phyloP scores from a whole-genome alignment of 1,140 invertebrate genomes.

The Vollenhovia emeryi region DNA sequence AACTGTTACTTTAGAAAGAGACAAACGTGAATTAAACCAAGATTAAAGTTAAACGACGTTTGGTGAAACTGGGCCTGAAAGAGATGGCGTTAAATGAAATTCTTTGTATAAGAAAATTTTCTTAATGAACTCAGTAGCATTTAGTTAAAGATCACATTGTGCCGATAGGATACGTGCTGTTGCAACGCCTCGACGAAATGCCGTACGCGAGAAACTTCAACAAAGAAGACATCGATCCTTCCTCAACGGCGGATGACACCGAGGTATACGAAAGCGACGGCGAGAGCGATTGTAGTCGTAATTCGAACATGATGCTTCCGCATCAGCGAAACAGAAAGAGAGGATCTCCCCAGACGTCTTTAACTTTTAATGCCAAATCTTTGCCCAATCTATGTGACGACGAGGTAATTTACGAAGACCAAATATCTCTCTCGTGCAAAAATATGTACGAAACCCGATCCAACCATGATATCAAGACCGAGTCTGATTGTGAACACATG shows the following conservation, averaged over 20 bases:
- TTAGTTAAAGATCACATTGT: background rate
- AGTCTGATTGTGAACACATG: slow-evolving; percentile 50
- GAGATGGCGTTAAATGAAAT: background rate
- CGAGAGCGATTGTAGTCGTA: slow-evolving; percentile 67
- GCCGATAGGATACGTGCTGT: slow-evolving; percentile 86
- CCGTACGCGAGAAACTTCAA: slow-evolving; percentile 75
- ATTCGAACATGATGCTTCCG: background rate
- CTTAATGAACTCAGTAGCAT: background rate
- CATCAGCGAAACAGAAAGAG: background rate
- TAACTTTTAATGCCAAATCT: slow-evolving; percentile 21
- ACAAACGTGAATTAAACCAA: no score
- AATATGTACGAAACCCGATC: background rate
- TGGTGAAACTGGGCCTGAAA: no score
- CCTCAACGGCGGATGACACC: slow-evolving; percentile 58
- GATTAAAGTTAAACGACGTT: no score
- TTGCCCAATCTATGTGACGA: slow-evolving; percentile 61
- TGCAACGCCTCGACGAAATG: slow-evolving; percentile 85
- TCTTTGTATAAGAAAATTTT: background rate
- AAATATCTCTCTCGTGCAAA: background rate
- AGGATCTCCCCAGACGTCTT: background rate
- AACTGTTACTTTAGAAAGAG: no score
- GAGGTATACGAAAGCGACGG: slow-evolving; percentile 70
- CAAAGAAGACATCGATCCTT: slow-evolving; percentile 69
- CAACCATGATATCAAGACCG: background rate
- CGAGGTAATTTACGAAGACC: slow-evolving; percentile 35